Evolutionary conservation across 2,888 invertebrate species (phyloP).

Genomic region (Rhingia campestris): DNA sequence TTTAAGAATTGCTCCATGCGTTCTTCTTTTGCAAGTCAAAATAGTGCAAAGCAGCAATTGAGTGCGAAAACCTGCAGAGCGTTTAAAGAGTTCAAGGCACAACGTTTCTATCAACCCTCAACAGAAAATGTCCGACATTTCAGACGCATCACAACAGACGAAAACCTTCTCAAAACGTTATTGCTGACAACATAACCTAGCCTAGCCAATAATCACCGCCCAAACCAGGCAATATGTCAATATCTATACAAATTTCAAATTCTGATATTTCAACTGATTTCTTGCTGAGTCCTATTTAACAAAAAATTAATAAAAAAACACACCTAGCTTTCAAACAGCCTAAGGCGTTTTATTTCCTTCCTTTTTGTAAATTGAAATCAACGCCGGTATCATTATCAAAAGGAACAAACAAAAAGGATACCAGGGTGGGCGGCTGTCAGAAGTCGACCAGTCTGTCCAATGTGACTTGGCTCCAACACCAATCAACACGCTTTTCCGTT

Average conservation of each 20-base stretch:
- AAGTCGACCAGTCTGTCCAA: conserved; percentile 1
- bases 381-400: background rate
- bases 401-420: background rate
- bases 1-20: too few species aligned
- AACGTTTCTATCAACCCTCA: too few species aligned
- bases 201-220: too few species aligned
- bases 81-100: too few species aligned
- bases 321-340: background rate
- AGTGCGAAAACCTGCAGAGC: too few species aligned
- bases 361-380: conserved; percentile 59
- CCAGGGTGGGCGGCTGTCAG: background rate
- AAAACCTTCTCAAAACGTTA: too few species aligned
- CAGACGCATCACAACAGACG: too few species aligned
- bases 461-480: conserved; percentile 36
- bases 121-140: too few species aligned
- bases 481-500: conserved; percentile 45
- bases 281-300: background rate
- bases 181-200: too few species aligned
- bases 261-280: conserved; percentile 16
- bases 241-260: background rate
- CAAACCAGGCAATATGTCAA: background rate
- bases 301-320: conserved; percentile 17
- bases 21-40: too few species aligned
- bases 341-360: conserved; percentile 12
- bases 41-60: too few species aligned